phyloP scores from a whole-genome alignment of 2,888 invertebrate genomes.

The Napeogenes sylphis region DNA sequence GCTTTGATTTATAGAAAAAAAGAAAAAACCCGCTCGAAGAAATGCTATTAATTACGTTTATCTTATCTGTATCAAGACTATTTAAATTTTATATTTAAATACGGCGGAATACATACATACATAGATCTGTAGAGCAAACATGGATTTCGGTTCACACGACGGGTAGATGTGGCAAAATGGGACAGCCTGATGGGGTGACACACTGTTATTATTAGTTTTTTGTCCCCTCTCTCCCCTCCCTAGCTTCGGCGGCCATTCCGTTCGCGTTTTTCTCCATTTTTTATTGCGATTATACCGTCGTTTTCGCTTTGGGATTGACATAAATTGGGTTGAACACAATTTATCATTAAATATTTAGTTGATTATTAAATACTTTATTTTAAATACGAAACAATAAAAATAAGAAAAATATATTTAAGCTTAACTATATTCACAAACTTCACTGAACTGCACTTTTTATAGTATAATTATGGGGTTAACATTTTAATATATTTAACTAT shows the following conservation, averaged over 20 bases:
- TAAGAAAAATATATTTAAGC: too few species aligned
- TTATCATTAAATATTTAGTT: conserved; percentile 16
- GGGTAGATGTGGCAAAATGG: conserved; percentile 60
- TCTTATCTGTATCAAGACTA: conserved; percentile 23
- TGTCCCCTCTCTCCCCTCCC: conserved; percentile 63
- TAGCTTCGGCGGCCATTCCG: conserved; percentile 61
- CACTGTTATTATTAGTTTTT: conserved; percentile 77
- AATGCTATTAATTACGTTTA: conserved; percentile 25
- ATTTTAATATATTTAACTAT: too few species aligned
- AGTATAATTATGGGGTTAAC: too few species aligned
- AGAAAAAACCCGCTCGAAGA: conserved; percentile 16
- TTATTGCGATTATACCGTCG: conserved; percentile 28
- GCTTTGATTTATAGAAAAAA: conserved; percentile 12
- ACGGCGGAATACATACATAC: conserved; percentile 21
- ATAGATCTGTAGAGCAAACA: conserved; percentile 36
- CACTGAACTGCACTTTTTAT: too few species aligned
- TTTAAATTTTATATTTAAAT: conserved; percentile 18
- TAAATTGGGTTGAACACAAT: conserved; percentile 20
- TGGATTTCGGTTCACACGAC: conserved; percentile 57
- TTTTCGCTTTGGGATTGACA: conserved; percentile 28
- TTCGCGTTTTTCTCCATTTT: conserved; percentile 61
- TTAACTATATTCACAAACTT: too few species aligned
- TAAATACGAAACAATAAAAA: too few species aligned
- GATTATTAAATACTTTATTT: conserved; percentile 11
- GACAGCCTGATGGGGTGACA: conserved; percentile 70